Evolutionary conservation across 2,888 invertebrate genomes (phyloP), one percentile per base, ranked within the genome.

Genomic region (Salticus scenicus): DNA sequence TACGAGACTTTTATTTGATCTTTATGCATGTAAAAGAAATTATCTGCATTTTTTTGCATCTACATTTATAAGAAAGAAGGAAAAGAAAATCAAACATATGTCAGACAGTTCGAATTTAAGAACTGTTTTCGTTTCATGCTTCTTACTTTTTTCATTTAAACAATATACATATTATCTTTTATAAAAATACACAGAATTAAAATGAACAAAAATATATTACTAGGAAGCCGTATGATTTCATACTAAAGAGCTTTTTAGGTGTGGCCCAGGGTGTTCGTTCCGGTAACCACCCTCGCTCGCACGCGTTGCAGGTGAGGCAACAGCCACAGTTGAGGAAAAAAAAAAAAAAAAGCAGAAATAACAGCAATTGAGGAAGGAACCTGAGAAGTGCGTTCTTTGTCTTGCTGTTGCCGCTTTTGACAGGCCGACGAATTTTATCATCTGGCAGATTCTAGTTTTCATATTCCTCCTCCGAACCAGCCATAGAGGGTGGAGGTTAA

Each of bases 261-360:
- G 66, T 66, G 66, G 66, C 30, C 66, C 66, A 28, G 66, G 30
- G 66, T 66, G 66, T 66, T 17, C 10, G 17, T 12, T 66, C 66
- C 8, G 28, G 1, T n/a, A 66, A 1, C 66, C 66, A 66, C 66
- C 66, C 66, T 66, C 66, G 17, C 66, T 28, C 1, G 31, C 66
- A 66, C 66, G 66, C 66, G 66, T 66, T 66, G 30, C 66, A 31
- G 66, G 66, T 66, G 66, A 66, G 66, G 66, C 66, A 66, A 7
- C 20, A 4, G n/a, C n/a, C n/a, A n/a, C n/a, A n/a, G n/a, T n/a
- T n/a, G n/a, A n/a, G n/a, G n/a, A n/a, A n/a, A n/a, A n/a, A n/a
- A n/a, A n/a, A 66, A 66, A 14, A 27, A 64, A 64, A 64, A n/a
- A 66, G n/a, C 12, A 24, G 7, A 8, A 47, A 5, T 17, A 47